Conservation (phyloP, 2,888 invertebrate genomes). For the Dolichopus griseipennis region DNA sequence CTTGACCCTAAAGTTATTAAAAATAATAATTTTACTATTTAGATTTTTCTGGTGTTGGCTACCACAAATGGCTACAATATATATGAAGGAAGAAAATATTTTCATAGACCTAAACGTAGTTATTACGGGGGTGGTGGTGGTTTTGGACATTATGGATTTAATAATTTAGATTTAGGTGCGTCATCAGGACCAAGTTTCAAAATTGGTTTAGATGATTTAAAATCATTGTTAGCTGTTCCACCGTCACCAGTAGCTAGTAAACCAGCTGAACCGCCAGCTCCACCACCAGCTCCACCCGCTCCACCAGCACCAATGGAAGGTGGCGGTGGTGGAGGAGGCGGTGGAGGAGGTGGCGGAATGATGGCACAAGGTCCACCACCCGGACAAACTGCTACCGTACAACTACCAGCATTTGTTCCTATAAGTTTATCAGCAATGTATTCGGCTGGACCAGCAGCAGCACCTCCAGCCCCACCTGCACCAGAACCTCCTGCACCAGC, state of each 20-base stretch:
- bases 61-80: neutral
- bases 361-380: neutral
- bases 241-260: neutral
- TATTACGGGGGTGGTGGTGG: neutral
- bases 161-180: neutral
- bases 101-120: neutral
- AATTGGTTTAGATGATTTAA: neutral
- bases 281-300: neutral
- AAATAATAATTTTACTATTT: neutral
- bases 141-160: neutral
- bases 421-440: conserved; percentile 41
- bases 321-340: neutral
- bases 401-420: conserved; percentile 34
- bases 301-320: neutral
- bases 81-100: neutral
- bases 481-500: conserved; percentile 19
- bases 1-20: no score
- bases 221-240: neutral
- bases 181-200: neutral
- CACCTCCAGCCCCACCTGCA: conserved; percentile 21
- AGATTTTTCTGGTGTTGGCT: neutral
- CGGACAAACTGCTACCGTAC: conserved; percentile 30
- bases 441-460: neutral
- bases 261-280: neutral
- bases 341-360: neutral